phyloP scores from a whole-genome alignment of 35 echinoderm and acorn worm species.

The Nesometra sesokonis region DNA sequence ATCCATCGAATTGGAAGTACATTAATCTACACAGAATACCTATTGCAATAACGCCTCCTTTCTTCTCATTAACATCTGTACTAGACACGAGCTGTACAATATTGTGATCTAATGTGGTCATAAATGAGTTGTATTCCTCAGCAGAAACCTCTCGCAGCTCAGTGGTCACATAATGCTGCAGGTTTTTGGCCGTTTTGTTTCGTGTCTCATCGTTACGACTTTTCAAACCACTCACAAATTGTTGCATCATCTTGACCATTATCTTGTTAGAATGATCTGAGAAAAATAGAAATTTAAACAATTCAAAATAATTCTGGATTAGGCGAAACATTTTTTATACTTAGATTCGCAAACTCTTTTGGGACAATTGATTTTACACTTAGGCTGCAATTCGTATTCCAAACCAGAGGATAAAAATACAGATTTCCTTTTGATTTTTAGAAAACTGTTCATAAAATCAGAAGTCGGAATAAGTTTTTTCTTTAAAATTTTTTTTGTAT shows the following conservation, averaged over 20 bases:
- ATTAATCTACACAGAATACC: slow-evolving; percentile 30
- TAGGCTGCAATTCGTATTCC: too few species aligned
- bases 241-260: slow-evolving; percentile 37
- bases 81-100: slow-evolving; percentile 95
- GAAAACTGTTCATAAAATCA: too few species aligned
- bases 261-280: background rate
- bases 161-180: slow-evolving; percentile 97
- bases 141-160: slow-evolving; percentile 89
- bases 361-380: too few species aligned
- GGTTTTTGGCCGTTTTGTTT: slow-evolving; percentile 62
- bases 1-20: too few species aligned
- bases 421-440: too few species aligned
- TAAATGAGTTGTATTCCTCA: slow-evolving; percentile 85
- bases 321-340: too few species aligned
- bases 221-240: slow-evolving; percentile 72
- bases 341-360: too few species aligned
- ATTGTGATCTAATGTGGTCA: slow-evolving; percentile 86
- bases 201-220: slow-evolving; percentile 88
- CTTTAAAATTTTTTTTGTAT: too few species aligned
- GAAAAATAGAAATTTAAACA: too few species aligned
- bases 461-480: too few species aligned
- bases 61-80: slow-evolving; percentile 96
- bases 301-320: too few species aligned
- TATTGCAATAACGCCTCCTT: slow-evolving; percentile 90
- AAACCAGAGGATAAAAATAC: too few species aligned